Conservation (phyloP, 2,797 vertebrate genomes). For the Oryzias sinensis region DNA sequence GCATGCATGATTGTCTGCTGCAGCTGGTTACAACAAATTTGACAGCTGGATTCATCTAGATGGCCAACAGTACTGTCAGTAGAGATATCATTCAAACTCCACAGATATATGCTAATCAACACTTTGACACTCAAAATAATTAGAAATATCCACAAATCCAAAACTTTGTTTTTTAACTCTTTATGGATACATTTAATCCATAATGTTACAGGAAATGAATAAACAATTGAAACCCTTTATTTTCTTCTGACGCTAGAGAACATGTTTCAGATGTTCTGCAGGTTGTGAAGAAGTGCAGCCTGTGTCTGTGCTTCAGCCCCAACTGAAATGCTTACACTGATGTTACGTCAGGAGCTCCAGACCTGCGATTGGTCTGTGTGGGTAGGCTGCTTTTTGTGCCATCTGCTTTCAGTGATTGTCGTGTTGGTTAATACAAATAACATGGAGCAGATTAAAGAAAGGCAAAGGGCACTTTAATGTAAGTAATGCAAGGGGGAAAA, state of each 20-base stretch:
- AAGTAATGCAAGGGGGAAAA: neutral
- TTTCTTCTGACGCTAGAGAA: too few relatives aligned
- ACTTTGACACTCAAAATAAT: neutral
- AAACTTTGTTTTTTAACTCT: too few relatives aligned
- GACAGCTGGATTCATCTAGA: conserved; percentile 56
- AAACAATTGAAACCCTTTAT: too few relatives aligned
- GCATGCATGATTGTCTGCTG: conserved; percentile 38
- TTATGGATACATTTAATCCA: too few relatives aligned
- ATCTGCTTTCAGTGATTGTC: neutral
- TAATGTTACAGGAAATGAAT: too few relatives aligned
- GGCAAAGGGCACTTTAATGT: neutral
- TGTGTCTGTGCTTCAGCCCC: neutral
- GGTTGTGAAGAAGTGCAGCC: too few relatives aligned
- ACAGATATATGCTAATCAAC: conserved; percentile 1
- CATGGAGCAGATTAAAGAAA: conserved; percentile 1
- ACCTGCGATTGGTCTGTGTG: neutral
- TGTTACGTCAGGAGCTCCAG: neutral
- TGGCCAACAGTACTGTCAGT: too few relatives aligned
- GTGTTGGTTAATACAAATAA: neutral
- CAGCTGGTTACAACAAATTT: conserved; percentile 53
- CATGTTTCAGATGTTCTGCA: too few relatives aligned
- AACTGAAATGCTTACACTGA: neutral
- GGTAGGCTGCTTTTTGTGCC: neutral
- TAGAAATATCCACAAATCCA: too few relatives aligned
- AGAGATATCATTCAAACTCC: neutral